Evolutionary conservation across 2,888 invertebrate species (phyloP).

Genomic region (Conus canariensis): DNA sequence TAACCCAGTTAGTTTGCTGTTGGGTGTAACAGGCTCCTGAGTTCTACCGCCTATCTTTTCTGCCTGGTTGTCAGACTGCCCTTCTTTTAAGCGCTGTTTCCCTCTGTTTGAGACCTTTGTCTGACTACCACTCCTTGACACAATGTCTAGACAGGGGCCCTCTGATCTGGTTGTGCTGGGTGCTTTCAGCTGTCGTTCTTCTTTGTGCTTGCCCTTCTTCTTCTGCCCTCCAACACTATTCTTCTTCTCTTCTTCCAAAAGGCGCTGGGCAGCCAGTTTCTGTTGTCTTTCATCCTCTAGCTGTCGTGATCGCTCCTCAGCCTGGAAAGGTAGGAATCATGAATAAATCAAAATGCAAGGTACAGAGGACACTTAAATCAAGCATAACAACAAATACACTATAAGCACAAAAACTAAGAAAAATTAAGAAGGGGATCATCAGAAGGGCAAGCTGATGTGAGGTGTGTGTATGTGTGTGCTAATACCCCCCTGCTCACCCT

Average conservation of each 20-base stretch:
- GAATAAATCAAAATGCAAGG: not conserved
- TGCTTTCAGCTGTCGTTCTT: slow-evolving; percentile 40
- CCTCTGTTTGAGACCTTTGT: slow-evolving; percentile 42
- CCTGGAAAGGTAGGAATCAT: slow-evolving; percentile 53
- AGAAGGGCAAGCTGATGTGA: too few species aligned
- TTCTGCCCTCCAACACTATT: slow-evolving; percentile 21
- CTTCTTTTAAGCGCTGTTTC: slow-evolving; percentile 49
- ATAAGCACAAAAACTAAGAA: too few species aligned
- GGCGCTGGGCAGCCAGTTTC: slow-evolving; percentile 36
- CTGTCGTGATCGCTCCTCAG: slow-evolving; percentile 67
- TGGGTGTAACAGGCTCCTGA: slow-evolving; percentile 14
- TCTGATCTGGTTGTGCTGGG: slow-evolving; percentile 33
- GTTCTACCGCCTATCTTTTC: not conserved
- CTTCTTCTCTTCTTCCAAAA: slow-evolving; percentile 29
- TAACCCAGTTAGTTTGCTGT: not conserved
- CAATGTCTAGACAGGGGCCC: slow-evolving; percentile 3
- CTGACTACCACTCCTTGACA: not conserved
- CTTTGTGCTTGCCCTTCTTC: slow-evolving; percentile 44
- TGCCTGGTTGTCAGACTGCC: slow-evolving; percentile 3
- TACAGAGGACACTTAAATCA: too few species aligned
- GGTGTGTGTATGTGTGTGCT: too few species aligned
- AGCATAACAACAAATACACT: too few species aligned
- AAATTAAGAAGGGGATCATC: too few species aligned
- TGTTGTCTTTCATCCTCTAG: slow-evolving; percentile 65
- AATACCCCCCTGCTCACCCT: too few species aligned